Base-by-base conservation (phyloP, 1,140 invertebrate species). In the Sinella curviseta region DNA sequence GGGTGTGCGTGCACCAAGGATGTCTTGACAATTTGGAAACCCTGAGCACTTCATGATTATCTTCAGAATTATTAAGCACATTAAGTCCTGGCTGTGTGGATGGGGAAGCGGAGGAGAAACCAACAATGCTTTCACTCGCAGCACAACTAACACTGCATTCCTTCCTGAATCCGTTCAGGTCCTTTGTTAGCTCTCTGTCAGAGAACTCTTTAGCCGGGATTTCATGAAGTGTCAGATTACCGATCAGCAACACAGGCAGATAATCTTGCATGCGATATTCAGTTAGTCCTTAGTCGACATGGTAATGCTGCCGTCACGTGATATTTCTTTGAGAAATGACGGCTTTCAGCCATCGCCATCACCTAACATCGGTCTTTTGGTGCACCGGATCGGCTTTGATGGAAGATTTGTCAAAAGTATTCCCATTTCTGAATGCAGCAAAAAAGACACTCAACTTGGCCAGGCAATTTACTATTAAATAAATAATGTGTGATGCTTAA, bases 1-100 rank as follows among this genome's bases (percentile, higher is more conserved):
- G 78, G 97, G 97, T 2, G 87, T 98, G n/a, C n/a, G n/a, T n/a
- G 35, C 93, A 92, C 24, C 96, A 99, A 88, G 95, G 95, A 3
- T 92, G 97, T 3, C 87, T 91, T 24, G 97, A 98, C 87, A 98
- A 98, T 87, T 89, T 91, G 81, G 90, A 92, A n/a, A 95, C 94
- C 4, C 87, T 92, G 77, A 93, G 94, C 85, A 87, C 90, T 97
- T 96, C 86, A 90, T 90, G 70, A 82, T 97, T 36, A 80, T 96
- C 17, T 83, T 96, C 2, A 94, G 96, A 85, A 86, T 84, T n/a
- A n/a, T n/a, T n/a, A n/a, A n/a, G n/a, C n/a, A n/a, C n/a, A n/a
- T n/a, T n/a, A n/a, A n/a, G n/a, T 48, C 78, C 84, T 4, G 83
- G 83, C 36, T 91, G 89, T 82, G 80, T 85, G 57, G 57, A 60